Conservation (phyloP, 1,140 invertebrate genomes). For the Papilio glaucus region DNA sequence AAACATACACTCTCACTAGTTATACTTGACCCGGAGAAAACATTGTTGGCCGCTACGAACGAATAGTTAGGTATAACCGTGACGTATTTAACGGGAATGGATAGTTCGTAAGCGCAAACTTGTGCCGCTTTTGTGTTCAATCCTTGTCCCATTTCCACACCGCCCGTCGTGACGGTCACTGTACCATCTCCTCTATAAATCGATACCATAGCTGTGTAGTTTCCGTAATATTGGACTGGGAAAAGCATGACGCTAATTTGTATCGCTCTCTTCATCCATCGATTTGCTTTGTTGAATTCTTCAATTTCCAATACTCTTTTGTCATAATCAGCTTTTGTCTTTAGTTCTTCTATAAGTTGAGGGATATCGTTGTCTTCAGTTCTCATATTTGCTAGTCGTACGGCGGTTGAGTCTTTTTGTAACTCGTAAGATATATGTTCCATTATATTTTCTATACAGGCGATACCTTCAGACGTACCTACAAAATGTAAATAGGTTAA, state of each 20-base stretch:
- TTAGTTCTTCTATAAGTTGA: conserved; percentile 62
- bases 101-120: conserved; percentile 89
- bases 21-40: conserved; percentile 88
- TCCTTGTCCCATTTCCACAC: conserved; percentile 94
- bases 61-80: conserved; percentile 87
- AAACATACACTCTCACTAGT: conserved; percentile 88
- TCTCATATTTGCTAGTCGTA: conserved; percentile 86
- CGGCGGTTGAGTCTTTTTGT: conserved; percentile 87
- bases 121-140: conserved; percentile 88
- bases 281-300: conserved; percentile 87
- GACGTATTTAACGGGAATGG: conserved; percentile 88
- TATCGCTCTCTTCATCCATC: conserved; percentile 91
- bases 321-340: conserved; percentile 83
- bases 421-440: conserved; percentile 90
- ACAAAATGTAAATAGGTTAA: conserved; percentile 29
- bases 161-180: conserved; percentile 89
- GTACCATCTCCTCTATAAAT: conserved; percentile 91
- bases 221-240: conserved; percentile 83
- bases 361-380: conserved; percentile 71
- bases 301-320: conserved; percentile 83
- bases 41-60: conserved; percentile 86
- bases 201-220: conserved; percentile 86
- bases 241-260: conserved; percentile 87
- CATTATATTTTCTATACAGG: conserved; percentile 91
- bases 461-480: conserved; percentile 86